Evolutionary conservation across 2,797 vertebrate genomes (phyloP).

Genomic region (Mionectes olivaceus): DNA sequence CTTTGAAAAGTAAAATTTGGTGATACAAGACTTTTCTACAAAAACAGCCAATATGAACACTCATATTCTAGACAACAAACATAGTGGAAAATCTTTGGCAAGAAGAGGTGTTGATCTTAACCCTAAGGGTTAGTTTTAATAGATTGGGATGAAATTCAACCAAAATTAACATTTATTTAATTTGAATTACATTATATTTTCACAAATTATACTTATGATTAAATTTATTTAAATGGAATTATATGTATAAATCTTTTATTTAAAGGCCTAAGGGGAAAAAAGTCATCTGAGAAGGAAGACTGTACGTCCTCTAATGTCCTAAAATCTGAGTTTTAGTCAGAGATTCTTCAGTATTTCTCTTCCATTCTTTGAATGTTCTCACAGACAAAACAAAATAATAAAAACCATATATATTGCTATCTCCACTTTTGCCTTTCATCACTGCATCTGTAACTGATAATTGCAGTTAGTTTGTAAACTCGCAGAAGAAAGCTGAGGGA

Average conservation of each 20-base stretch:
- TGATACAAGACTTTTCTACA: background rate
- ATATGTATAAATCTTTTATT: background rate
- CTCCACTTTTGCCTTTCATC: background rate
- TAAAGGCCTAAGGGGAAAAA: background rate
- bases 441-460: background rate
- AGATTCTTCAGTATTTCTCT: background rate
- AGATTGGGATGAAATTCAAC: background rate
- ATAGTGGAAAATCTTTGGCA: background rate
- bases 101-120: background rate
- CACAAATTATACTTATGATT: background rate
- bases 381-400: background rate
- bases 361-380: background rate
- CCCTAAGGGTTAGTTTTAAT: background rate
- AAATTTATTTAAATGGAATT: background rate
- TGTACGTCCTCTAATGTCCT: background rate
- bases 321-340: background rate
- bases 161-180: background rate
- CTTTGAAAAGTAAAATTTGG: background rate
- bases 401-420: background rate
- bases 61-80: background rate
- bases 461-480: background rate
- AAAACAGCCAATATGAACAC: background rate
- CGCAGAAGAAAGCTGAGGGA: background rate
- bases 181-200: background rate
- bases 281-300: background rate